A percentile compares a stretch with the other conserved stretches of the same genome.
Conservation (phyloP, 2,113 vertebrate species). For the Rhynchopsitta pachyrhyncha region DNA sequence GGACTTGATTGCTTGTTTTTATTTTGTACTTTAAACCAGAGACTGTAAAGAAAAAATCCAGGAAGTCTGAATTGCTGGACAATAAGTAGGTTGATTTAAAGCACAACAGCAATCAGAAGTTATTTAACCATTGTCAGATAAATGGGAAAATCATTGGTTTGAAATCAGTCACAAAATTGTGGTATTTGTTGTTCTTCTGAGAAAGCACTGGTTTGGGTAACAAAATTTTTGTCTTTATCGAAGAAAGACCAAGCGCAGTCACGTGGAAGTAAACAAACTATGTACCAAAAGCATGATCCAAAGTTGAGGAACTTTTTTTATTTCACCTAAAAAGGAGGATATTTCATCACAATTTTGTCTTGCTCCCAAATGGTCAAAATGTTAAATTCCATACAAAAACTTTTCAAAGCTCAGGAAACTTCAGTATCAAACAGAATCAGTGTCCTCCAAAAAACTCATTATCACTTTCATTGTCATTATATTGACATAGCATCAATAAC, state of each 20-base stretch:
- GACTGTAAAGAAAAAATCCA: background rate
- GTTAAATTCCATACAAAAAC: background rate
- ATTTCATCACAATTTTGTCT: background rate
- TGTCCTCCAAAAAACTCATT: background rate
- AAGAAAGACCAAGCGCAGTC: background rate
- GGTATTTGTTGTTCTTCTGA: background rate
- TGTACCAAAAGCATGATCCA: accelerated
- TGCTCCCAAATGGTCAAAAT: background rate
- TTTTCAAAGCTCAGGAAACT: background rate
- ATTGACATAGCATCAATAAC: background rate
- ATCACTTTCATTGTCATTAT: background rate
- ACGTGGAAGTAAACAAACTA: background rate
- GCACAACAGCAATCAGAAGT: background rate
- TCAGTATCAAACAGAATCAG: accelerated
- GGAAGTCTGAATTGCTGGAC: background rate
- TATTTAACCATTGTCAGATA: background rate
- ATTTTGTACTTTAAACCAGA: background rate
- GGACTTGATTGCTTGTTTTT: background rate
- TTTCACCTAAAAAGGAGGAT: background rate
- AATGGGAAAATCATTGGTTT: background rate
- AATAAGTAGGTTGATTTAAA: background rate
- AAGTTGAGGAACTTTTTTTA: background rate
- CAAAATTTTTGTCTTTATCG: background rate
- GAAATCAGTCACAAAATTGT: background rate
- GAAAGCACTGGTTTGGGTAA: background rate